Percentiles rank a stretch among this genome's conserved stretches.
phyloP scores from a whole-genome alignment of 2,797 vertebrate species.

The Arctocebus calabarensis region DNA sequence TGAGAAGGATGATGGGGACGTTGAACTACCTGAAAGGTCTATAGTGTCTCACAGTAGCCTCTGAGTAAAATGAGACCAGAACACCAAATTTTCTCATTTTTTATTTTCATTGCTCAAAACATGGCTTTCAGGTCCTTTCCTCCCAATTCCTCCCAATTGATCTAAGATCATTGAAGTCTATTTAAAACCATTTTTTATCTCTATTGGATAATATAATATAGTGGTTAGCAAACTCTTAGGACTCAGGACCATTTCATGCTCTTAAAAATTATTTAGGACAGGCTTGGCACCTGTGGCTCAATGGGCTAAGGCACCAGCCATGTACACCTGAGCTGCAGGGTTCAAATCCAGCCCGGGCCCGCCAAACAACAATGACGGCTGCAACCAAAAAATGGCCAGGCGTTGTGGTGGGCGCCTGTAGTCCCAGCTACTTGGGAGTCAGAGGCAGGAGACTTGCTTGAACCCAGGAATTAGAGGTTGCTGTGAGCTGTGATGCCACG shows the following conservation, averaged over 20 bases:
- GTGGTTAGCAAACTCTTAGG: not conserved
- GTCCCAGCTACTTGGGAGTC: too few species aligned
- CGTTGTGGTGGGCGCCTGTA: too few species aligned
- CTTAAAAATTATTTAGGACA: not conserved
- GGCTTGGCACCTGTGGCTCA: too few species aligned
- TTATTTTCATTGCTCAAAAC: not conserved
- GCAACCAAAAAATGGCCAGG: too few species aligned
- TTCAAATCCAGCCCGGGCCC: too few species aligned
- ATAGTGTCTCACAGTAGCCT: not conserved
- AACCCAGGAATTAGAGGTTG: too few species aligned
- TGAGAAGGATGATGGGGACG: not conserved
- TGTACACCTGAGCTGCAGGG: too few species aligned
- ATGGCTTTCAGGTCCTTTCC: not conserved
- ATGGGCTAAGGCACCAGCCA: too few species aligned
- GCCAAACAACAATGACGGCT: too few species aligned
- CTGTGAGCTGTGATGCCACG: too few species aligned
- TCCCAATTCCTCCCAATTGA: not conserved
- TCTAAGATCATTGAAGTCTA: not conserved
- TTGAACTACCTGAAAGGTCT: not conserved
- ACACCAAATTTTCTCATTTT: not conserved
- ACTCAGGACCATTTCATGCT: not conserved
- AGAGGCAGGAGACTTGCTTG: too few species aligned
- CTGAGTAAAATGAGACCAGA: not conserved
- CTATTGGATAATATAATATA: not conserved
- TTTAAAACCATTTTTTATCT: not conserved